Percentiles rank a stretch among this genome's conserved stretches.
These are phyloP conservation scores for Brachionus calyciflorus DNA, from an alignment of 1,140 invertebrate species.

Conservation along the genomic window DNA sequence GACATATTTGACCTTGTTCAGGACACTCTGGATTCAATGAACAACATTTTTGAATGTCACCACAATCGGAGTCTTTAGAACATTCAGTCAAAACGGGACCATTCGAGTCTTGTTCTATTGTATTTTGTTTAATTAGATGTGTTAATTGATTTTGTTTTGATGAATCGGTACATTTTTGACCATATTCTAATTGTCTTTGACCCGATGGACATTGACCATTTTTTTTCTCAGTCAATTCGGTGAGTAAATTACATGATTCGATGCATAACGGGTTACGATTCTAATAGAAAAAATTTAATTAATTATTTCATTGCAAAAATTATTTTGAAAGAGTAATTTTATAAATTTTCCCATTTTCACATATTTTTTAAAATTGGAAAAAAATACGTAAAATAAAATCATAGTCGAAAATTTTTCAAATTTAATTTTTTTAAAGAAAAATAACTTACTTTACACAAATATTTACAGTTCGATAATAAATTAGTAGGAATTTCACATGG, in stretches of 20 bases:
- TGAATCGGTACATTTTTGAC: not conserved
- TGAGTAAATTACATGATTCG: conserved; percentile 1
- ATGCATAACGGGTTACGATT: not conserved
- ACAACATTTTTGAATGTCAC: conserved; percentile 18
- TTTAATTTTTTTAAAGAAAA: too few species aligned
- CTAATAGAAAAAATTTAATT: too few species aligned
- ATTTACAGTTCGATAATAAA: conserved; percentile 28
- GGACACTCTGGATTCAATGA: not conserved
- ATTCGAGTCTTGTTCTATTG: not conserved
- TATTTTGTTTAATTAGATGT: not conserved
- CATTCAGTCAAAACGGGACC: not conserved
- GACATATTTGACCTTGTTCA: conserved; percentile 3
- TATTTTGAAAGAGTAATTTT: too few species aligned
- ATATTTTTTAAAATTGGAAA: too few species aligned
- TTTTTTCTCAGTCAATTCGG: not conserved
- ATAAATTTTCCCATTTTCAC: too few species aligned
- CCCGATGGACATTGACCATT: not conserved
- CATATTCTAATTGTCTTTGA: not conserved
- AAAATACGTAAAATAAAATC: too few species aligned
- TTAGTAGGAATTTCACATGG: conserved; percentile 20
- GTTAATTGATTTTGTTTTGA: not conserved
- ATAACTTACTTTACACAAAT: not conserved
- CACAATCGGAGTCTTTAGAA: conserved; percentile 19
- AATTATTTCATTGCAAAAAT: too few species aligned
- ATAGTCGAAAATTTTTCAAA: too few species aligned